These are phyloP conservation scores for Sinopyrophorus schimmeli DNA, from an alignment of 2,888 invertebrate genomes.

Conservation along the genomic window DNA sequence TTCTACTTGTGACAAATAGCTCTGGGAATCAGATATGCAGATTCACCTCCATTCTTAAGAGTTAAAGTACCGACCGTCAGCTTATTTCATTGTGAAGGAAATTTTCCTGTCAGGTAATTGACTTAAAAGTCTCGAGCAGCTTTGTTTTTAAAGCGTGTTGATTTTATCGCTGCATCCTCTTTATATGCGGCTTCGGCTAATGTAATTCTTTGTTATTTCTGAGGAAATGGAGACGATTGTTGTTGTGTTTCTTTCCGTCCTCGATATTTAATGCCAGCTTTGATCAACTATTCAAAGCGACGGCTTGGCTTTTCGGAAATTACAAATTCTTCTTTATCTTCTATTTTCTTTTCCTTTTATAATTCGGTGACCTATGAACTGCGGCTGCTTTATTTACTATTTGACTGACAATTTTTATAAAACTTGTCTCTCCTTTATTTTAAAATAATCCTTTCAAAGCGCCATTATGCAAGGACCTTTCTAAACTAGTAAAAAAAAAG, in stretches of 20 bases:
- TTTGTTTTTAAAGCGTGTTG: conserved; percentile 16
- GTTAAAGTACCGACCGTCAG: conserved; percentile 28
- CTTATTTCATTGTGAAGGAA: conserved; percentile 28
- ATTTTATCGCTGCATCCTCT: conserved; percentile 8
- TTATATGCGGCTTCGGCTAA: neutral
- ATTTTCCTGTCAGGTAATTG: conserved; percentile 25
- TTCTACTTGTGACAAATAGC: conserved; percentile 47
- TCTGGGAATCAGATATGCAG: conserved; percentile 45
- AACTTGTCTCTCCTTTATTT: too few species aligned
- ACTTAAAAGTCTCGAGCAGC: conserved; percentile 18
- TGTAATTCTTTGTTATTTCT: conserved; percentile 1
- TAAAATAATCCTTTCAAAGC: too few species aligned
- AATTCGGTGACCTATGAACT: neutral
- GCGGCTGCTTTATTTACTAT: neutral
- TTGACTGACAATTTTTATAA: neutral
- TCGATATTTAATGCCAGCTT: conserved; percentile 3
- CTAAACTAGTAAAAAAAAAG: too few species aligned
- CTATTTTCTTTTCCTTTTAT: conserved; percentile 2
- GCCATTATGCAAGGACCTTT: too few species aligned
- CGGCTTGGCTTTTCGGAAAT: conserved; percentile 1
- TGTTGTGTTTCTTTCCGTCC: conserved; percentile 1
- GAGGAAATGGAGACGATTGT: conserved; percentile 3
- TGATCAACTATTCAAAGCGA: neutral
- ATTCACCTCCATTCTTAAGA: conserved; percentile 37
- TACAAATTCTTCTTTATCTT: neutral